Evolutionary conservation across 1,140 invertebrate species (phyloP), one percentile per base, ranked within the genome.

Genomic region (Zeugodacus cucurbitae): DNA sequence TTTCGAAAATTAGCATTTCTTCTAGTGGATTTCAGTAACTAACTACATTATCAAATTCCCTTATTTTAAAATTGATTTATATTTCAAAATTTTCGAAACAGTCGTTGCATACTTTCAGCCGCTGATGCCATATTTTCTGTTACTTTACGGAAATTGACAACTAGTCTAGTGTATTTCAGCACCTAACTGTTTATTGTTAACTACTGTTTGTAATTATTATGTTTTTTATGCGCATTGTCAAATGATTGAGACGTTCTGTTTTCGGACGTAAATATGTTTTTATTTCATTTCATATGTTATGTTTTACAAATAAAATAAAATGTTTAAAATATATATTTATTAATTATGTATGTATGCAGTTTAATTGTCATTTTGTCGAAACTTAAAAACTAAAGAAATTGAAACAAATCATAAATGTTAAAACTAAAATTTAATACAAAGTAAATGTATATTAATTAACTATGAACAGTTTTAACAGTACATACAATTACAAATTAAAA

Each of bases 401-500:
- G 4, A 10, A 87, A n/a, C n/a, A 87, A 87, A 64, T 26, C 26
- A 87, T 11, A 59, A 59, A 22, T 58, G 5, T 59, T 59, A 32
- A 58, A 87, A 87, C 44, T 87, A 87, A 59, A 87, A 59, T 58
- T 44, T 87, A 87, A 58, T 87, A 64, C 86, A 87, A 87, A 62
- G 1, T 59, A 87, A 59, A 57, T 64, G 32, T 87, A 64, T 59
- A 86, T 34, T 54, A 54, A 17, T 54, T 29, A 57, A 86, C 44
- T 59, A 59, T 32, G 20, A 54, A 54, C 48, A 86, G 14, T 54
- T 54, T 54, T 54, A 20, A 54, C 14, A 54, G 14, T 32, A 87
- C 58, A 59, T 20, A 86, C 2, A 22, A 41, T n/a, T 59, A 62
- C 44, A 59, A 87, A 87, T 20, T 37, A 34, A 87, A 87, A 62